Conservation (phyloP, 2,888 invertebrate genomes). For the Agrotis segetum region DNA sequence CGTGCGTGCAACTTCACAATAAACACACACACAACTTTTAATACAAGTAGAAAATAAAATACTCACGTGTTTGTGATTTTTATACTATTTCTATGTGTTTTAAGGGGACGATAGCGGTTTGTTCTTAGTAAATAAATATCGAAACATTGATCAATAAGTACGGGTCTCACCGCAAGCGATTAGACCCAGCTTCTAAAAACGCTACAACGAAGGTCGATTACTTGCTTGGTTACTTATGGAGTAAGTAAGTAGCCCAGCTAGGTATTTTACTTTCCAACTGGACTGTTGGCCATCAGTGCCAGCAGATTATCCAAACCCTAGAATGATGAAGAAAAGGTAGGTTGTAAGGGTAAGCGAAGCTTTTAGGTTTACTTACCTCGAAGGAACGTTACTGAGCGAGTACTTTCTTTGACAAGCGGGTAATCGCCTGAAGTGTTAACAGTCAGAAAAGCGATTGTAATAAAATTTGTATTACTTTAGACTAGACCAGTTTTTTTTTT, state of each 20-base stretch:
- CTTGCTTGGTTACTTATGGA: neutral
- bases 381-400: too few relatives aligned
- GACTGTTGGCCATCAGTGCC: too few relatives aligned
- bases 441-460: neutral
- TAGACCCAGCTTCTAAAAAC: neutral
- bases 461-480: too few relatives aligned
- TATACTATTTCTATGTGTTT: conserved; percentile 57
- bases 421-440: neutral
- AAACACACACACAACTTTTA: conserved; percentile 64
- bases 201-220: neutral
- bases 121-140: conserved; percentile 61
- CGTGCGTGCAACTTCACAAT: conserved; percentile 71
- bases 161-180: neutral
- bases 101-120: conserved; percentile 40
- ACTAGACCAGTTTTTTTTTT: too few relatives aligned
- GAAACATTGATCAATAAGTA: conserved; percentile 24
- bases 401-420: neutral
- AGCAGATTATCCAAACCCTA: too few relatives aligned
- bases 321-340: too few relatives aligned
- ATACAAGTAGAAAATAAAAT: conserved; percentile 67
- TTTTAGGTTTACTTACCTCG: too few relatives aligned
- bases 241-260: too few relatives aligned
- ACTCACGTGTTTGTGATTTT: conserved; percentile 54
- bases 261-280: too few relatives aligned
- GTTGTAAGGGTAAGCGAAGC: too few relatives aligned